Conservation (phyloP, 2,113 vertebrate genomes). For the Phylloscopus whistleri region DNA sequence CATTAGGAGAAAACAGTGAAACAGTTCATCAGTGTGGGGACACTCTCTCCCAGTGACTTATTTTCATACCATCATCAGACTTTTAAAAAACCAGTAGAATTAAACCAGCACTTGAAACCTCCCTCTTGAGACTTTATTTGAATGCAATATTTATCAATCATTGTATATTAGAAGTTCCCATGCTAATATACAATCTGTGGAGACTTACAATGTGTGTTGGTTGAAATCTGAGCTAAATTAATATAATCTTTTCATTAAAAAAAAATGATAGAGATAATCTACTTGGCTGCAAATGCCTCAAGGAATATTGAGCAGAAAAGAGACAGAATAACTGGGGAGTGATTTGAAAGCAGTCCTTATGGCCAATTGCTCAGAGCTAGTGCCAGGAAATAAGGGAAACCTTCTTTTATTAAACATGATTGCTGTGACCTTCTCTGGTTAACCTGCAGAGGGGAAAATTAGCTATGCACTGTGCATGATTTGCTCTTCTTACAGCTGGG, state of each 20-base stretch:
- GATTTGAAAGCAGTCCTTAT: slow-evolving; percentile 61
- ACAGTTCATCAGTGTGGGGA: not conserved
- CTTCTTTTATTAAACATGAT: slow-evolving; percentile 65
- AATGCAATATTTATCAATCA: slow-evolving; percentile 24
- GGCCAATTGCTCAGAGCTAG: slow-evolving; percentile 57
- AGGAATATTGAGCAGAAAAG: slow-evolving; percentile 57
- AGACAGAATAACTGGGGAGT: slow-evolving; percentile 56
- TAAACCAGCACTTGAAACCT: slow-evolving; percentile 3
- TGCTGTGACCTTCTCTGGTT: slow-evolving; percentile 57
- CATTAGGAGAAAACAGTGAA: not conserved
- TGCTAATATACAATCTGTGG: slow-evolving; percentile 30
- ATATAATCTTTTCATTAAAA: not conserved
- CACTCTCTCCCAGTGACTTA: not conserved
- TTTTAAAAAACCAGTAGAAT: slow-evolving; percentile 7
- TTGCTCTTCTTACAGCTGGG: slow-evolving; percentile 2
- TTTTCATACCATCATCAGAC: not conserved
- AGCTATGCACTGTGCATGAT: not conserved
- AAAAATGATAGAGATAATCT: slow-evolving; percentile 6
- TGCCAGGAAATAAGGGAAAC: slow-evolving; percentile 61
- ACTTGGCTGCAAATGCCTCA: slow-evolving; percentile 37
- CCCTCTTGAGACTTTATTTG: slow-evolving; percentile 21
- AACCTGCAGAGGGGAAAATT: slow-evolving; percentile 30
- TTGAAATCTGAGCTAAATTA: slow-evolving; percentile 65
- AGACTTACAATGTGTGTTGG: slow-evolving; percentile 44
- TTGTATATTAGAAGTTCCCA: slow-evolving; percentile 49